These are phyloP conservation scores for Amblyornis subalaris DNA, from an alignment of 2,113 vertebrate genomes.

Conservation along the genomic window DNA sequence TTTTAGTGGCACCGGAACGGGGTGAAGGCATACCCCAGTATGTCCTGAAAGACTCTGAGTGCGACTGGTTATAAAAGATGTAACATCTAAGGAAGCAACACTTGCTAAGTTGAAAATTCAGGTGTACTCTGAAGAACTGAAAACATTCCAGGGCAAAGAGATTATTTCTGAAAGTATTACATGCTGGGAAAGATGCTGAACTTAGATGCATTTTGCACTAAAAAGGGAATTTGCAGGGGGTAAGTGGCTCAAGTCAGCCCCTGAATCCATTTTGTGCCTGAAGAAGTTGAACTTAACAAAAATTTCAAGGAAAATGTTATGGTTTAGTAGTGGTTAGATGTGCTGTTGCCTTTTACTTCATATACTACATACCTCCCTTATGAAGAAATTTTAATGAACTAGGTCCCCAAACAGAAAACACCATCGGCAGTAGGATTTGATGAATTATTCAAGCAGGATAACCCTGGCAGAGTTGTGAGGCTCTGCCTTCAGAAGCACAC, in stretches of 20 bases:
- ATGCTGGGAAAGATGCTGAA: background rate
- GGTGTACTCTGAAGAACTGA: background rate
- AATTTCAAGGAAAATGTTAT: background rate
- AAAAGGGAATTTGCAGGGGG: background rate
- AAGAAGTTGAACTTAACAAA: background rate
- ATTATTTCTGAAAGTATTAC: background rate
- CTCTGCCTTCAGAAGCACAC: background rate
- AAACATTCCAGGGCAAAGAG: background rate
- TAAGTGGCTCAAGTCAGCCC: background rate
- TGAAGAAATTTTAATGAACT: background rate
- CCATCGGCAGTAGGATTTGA: background rate
- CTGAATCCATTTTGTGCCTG: background rate
- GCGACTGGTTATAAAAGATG: background rate
- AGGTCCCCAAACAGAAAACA: background rate
- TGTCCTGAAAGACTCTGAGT: background rate
- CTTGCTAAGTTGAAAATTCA: background rate
- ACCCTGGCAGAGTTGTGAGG: background rate
- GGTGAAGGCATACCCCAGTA: background rate
- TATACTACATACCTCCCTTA: background rate
- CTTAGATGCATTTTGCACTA: background rate
- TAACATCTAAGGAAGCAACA: background rate
- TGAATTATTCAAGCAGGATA: background rate
- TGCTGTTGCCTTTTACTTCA: background rate
- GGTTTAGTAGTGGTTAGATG: background rate
- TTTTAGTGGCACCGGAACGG: background rate